Evolutionary conservation across 2,888 invertebrate species (phyloP).

Genomic region (Sylvicola cinctus): DNA sequence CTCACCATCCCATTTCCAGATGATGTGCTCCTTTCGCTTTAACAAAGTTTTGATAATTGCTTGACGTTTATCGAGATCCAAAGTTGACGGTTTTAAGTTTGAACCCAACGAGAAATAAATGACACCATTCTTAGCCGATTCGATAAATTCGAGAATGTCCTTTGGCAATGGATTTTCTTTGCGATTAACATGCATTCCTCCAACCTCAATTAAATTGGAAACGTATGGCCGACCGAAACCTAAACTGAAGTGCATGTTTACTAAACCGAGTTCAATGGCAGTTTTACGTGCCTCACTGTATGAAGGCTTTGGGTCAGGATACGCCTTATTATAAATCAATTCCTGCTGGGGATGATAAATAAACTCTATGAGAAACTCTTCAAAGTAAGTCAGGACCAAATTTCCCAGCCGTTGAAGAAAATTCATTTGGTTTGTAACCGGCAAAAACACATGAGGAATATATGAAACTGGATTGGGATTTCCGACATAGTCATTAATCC

Average conservation of each 20-base stretch:
- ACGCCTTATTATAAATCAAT: conserved; percentile 14
- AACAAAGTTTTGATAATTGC: no score
- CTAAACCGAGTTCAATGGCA: conserved; percentile 18
- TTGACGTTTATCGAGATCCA: conserved; percentile 14
- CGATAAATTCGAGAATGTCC: conserved; percentile 22
- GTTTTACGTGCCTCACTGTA: conserved; percentile 13
- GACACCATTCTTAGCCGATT: conserved; percentile 23
- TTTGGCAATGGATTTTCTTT: conserved; percentile 16
- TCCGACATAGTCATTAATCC: conserved; percentile 10
- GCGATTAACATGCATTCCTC: conserved; percentile 22
- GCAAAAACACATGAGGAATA: conserved; percentile 15
- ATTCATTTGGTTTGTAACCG: conserved; percentile 20
- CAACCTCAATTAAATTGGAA: conserved; percentile 24
- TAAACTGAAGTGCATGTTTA: conserved; percentile 21
- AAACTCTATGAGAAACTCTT: conserved; percentile 12
- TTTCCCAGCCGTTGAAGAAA: conserved; percentile 19
- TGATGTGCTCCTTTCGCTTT: no score
- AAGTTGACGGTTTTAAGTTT: conserved; percentile 15
- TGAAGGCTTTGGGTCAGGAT: conserved; percentile 14
- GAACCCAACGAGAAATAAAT: conserved; percentile 29
- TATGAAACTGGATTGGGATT: conserved; percentile 20
- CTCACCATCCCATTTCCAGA: no score
- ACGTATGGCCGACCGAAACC: conserved; percentile 19
- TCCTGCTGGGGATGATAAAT: conserved; percentile 18
- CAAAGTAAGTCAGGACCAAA: conserved; percentile 12